Evolutionary conservation across 92 coral and sea anemone genomes (phyloP).

Genomic region (Actinostola sp.): DNA sequence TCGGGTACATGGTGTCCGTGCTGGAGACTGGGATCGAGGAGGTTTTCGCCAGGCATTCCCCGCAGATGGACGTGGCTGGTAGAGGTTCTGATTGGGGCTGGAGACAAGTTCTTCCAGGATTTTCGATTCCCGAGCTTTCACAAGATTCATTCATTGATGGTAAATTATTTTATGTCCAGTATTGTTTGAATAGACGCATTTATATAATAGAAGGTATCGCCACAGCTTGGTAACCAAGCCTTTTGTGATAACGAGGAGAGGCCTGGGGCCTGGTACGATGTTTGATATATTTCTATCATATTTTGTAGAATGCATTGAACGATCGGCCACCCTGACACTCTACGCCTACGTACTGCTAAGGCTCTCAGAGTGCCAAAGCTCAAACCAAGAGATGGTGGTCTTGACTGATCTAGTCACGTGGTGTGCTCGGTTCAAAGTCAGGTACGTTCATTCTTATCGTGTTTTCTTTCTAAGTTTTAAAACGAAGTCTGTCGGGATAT

Average conservation of each 20-base stretch:
- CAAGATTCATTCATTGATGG: slow-evolving; percentile 97
- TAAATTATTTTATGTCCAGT: slow-evolving; percentile 14
- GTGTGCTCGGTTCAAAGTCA: slow-evolving; percentile 76
- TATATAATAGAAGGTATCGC: too few species aligned
- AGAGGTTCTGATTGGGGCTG: slow-evolving; percentile 67
- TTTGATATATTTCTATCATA: neutral
- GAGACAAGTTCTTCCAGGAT: slow-evolving; percentile 80
- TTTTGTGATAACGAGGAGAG: neutral
- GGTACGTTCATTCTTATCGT: slow-evolving; percentile 37
- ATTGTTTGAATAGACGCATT: neutral
- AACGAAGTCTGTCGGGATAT: neutral
- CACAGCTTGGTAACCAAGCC: neutral
- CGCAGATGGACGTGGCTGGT: slow-evolving; percentile 42
- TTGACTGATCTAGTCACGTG: slow-evolving; percentile 75
- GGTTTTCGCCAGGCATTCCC: slow-evolving; percentile 75
- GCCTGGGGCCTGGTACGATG: neutral
- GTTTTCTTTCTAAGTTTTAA: too few species aligned
- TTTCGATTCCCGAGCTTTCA: slow-evolving; percentile 95
- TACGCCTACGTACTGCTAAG: slow-evolving; percentile 84
- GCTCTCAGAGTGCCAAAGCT: slow-evolving; percentile 76
- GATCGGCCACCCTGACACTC: slow-evolving; percentile 75
- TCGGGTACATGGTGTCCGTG: slow-evolving; percentile 84
- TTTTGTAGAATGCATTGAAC: slow-evolving; percentile 78
- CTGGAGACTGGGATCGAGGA: slow-evolving; percentile 88
- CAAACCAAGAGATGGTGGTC: slow-evolving; percentile 74